These are phyloP conservation scores for Clarias magur DNA, from an alignment of 2,113 vertebrate species.

Conservation along the genomic window DNA sequence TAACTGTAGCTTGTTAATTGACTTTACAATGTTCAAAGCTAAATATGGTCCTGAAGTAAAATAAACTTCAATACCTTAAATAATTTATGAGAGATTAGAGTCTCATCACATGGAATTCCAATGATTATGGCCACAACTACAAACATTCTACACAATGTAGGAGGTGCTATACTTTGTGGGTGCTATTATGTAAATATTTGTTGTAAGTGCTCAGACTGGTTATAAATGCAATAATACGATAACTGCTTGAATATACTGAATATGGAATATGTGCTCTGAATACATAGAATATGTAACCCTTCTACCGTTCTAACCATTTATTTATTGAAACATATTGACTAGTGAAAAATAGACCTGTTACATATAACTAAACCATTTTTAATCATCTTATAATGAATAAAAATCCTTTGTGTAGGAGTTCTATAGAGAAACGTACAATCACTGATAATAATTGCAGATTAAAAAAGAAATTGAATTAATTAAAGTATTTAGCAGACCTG, in stretches of 20 bases:
- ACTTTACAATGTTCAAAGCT: neutral
- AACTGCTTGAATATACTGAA: neutral
- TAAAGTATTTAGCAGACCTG: neutral
- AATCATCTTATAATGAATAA: neutral
- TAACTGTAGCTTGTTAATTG: too few species aligned
- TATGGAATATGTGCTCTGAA: neutral
- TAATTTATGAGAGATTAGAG: too few species aligned
- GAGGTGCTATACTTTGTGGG: too few species aligned
- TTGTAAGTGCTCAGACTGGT: neutral
- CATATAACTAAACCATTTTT: neutral
- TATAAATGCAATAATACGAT: neutral
- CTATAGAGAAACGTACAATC: neutral
- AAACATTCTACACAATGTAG: neutral
- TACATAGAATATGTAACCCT: neutral
- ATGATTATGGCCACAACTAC: neutral
- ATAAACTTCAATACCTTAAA: neutral
- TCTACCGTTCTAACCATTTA: neutral
- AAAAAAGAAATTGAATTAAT: neutral
- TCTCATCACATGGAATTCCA: neutral
- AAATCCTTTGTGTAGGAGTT: neutral
- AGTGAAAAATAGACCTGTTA: neutral
- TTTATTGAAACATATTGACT: neutral
- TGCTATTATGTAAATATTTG: too few species aligned
- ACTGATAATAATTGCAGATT: neutral
- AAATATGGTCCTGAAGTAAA: neutral